phyloP scores from a whole-genome alignment of 2,113 vertebrate genomes.

The Rhombomys opimus region DNA sequence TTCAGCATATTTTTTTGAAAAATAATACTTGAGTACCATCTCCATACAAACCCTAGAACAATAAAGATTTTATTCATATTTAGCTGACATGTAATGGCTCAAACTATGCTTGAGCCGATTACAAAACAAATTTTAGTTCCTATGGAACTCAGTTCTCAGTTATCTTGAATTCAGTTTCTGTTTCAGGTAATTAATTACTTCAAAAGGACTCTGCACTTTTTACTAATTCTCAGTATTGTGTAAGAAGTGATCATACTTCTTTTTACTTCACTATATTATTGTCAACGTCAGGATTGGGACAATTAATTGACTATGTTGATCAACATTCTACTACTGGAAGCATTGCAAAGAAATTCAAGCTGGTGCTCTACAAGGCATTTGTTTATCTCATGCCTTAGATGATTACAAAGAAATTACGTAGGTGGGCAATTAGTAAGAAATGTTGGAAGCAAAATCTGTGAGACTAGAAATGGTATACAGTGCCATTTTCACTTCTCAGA shows the following conservation, averaged over 20 bases:
- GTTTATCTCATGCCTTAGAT: neutral
- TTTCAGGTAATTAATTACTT: constrained; percentile 35
- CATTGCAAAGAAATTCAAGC: neutral
- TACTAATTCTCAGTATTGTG: neutral
- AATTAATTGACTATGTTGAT: neutral
- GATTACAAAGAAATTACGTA: constrained; percentile 40
- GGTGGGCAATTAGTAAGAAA: constrained; percentile 29
- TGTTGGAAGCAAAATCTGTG: constrained; percentile 46
- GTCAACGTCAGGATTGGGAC: neutral
- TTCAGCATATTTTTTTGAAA: neutral
- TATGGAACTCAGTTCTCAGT: neutral
- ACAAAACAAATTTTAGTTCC: neutral
- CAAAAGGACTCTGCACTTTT: neutral
- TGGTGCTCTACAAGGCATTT: neutral
- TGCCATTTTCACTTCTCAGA: constrained; percentile 39
- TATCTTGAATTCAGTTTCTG: neutral
- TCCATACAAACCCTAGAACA: neutral
- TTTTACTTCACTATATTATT: constrained; percentile 47
- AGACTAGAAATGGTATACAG: neutral
- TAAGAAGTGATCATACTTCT: neutral
- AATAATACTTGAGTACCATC: neutral
- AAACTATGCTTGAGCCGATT: neutral
- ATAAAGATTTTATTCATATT: neutral
- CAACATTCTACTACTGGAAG: neutral
- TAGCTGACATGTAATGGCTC: neutral